Evolutionary conservation across 2,113 vertebrate genomes (phyloP).

Genomic region (Urocolius indicus): DNA sequence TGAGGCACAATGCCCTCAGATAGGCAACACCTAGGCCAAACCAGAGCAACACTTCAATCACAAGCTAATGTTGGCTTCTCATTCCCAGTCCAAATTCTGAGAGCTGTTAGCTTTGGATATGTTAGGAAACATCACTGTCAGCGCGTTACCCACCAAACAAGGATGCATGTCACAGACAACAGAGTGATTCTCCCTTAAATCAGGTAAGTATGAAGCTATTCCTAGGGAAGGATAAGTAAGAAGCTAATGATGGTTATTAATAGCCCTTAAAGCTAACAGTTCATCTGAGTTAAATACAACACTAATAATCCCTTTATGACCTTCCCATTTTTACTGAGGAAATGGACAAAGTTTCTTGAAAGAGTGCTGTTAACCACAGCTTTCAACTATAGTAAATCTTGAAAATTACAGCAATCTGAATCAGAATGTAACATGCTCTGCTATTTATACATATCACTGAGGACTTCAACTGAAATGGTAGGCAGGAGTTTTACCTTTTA

Average conservation of each 20-base stretch:
- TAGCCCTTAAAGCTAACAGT: conserved; percentile 57
- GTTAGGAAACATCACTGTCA: background rate
- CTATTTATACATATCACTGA: background rate
- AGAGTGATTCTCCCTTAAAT: background rate
- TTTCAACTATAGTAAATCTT: background rate
- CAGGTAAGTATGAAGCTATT: conserved; percentile 33
- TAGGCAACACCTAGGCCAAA: background rate
- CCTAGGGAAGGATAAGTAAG: conserved; percentile 25
- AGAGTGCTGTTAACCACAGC: background rate
- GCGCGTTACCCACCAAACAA: background rate
- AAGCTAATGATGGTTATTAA: conserved; percentile 63
- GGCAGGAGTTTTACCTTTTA: background rate
- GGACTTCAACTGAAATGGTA: background rate
- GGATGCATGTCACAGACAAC: background rate
- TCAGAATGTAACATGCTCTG: background rate
- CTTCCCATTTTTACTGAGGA: background rate
- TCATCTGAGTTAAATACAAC: conserved; percentile 44
- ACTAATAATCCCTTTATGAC: conserved; percentile 45
- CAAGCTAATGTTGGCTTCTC: background rate
- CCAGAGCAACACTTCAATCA: background rate
- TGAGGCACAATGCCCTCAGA: background rate
- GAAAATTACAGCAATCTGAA: background rate
- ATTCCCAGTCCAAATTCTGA: background rate
- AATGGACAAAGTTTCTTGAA: background rate
- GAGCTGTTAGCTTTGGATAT: background rate